A percentile compares a stretch with the other conserved stretches of the same genome.
Evolutionary conservation across 2,797 vertebrate species (phyloP).

Genomic region (Danio aesculapii): DNA sequence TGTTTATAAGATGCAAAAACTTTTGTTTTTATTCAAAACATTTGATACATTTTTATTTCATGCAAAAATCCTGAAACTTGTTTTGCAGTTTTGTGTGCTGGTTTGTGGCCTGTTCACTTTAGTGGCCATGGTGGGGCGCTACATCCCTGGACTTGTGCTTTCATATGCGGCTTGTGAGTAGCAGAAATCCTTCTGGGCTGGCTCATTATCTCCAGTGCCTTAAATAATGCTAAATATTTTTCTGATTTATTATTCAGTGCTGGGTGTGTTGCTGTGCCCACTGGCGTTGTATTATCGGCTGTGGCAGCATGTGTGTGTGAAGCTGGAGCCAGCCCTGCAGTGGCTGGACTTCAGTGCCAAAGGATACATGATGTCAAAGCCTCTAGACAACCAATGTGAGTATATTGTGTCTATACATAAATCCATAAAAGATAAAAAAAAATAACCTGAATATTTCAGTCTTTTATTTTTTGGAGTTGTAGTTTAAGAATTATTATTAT

Average conservation of each 20-base stretch:
- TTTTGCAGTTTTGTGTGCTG: slow-evolving; percentile 90
- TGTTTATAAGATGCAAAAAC: background rate
- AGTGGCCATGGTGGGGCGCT: slow-evolving; percentile 87
- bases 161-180: slow-evolving; percentile 92
- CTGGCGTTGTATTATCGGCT: slow-evolving; percentile 86
- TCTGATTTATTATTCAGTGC: slow-evolving; percentile 73
- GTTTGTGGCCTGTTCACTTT: slow-evolving; percentile 87
- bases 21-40: background rate
- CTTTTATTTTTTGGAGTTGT: too few species aligned
- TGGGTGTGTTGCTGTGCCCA: slow-evolving; percentile 86
- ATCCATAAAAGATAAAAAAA: background rate
- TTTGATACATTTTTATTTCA: background rate
- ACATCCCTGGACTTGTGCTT: slow-evolving; percentile 90
- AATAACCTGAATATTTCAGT: background rate
- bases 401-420: slow-evolving; percentile 25
- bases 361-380: slow-evolving; percentile 92
- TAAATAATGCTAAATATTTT: slow-evolving; percentile 2
- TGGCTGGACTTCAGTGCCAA: slow-evolving; percentile 90
- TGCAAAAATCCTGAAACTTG: background rate
- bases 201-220: background rate
- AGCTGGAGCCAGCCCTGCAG: slow-evolving; percentile 91
- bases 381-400: slow-evolving; percentile 92
- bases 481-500: background rate
- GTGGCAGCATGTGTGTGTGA: slow-evolving; percentile 80
- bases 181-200: background rate